Evolutionary conservation across 1,140 invertebrate genomes (phyloP).

Genomic region (Whitmania pigra): DNA sequence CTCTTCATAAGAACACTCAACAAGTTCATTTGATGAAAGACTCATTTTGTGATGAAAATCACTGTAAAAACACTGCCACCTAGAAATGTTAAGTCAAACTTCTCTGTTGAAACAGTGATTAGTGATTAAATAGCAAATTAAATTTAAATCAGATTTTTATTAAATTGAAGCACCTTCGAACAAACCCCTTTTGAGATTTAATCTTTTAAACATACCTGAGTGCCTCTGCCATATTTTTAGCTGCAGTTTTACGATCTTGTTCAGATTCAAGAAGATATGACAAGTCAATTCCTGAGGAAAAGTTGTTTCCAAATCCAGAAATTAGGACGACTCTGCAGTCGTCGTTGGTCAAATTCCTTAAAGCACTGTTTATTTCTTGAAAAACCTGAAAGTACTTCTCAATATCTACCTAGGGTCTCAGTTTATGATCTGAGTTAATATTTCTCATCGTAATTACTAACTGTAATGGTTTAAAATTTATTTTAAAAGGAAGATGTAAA

Average conservation of each 20-base stretch:
- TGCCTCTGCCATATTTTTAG: constrained; percentile 37
- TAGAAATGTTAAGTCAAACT: too few species aligned
- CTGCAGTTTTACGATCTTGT: constrained; percentile 32
- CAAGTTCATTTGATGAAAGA: too few species aligned
- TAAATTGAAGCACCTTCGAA: too few species aligned
- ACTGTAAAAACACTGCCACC: too few species aligned
- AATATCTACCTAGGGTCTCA: not conserved
- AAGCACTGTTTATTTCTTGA: constrained; percentile 35
- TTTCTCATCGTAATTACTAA: not conserved
- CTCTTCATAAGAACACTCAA: too few species aligned
- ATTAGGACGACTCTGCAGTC: constrained; percentile 40
- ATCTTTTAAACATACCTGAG: constrained; percentile 30
- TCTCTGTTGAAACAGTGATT: too few species aligned
- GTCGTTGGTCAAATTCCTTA: constrained; percentile 39
- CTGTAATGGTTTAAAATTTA: not conserved
- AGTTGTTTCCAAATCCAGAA: constrained; percentile 35
- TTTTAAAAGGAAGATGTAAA: not conserved
- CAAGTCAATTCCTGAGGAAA: constrained; percentile 33
- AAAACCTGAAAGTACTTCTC: constrained; percentile 31
- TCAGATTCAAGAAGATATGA: constrained; percentile 31
- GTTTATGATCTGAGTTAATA: not conserved
- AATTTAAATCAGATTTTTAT: too few species aligned
- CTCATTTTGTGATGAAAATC: too few species aligned
- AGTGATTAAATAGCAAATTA: too few species aligned
- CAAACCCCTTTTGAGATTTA: too few species aligned